Base-by-base conservation (phyloP, 1,140 invertebrate genomes). In the Brachionus rotundiformis region DNA sequence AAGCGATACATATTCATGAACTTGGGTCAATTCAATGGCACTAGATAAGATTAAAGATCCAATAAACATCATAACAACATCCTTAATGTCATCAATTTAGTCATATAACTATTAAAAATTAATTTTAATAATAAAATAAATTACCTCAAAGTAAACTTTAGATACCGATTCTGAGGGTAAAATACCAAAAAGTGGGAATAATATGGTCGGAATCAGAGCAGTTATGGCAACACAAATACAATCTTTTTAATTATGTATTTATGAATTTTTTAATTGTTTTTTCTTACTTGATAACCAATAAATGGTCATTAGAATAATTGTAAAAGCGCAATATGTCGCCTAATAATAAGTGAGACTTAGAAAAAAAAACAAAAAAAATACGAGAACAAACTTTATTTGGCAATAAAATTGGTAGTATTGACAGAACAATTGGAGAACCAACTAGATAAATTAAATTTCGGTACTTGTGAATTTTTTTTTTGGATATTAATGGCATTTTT, bases 61-160 rank as follows among this genome's bases (percentile, higher is more conserved):
- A 16, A 91, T 83, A 84, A 91, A 95, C 89, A 95, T 92, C 90
- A 95, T 93, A 84, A 93, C 93, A 0, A 93, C 93, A 83, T 95
- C 93, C 88, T 89, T 73, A 41, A 41, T 39, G 36, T 39, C 36
- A 11, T 39, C 4, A 63, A 63, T n/a, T n/a, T n/a, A n/a, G 5
- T 33, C 13, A 33, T n/a, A 16, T 33, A 68, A 68, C 23, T 44
- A 11, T 25, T 41, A 11, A 1, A 29, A 25, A 2, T 19, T 39
- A 10, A 25, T 71, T 19, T 7, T 39, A 2, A 11, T 71, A 39
- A 19, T 71, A 16, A 39, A n/a, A n/a, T 19, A n/a, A 16, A n/a
- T 19, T 41, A 73, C 68, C 13, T 73, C 68, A 23, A 73, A 73
- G 25, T 73, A 73, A 0, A 41, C 68, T 44, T 8, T 41, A 2